Base-by-base conservation (phyloP, 2,113 vertebrate genomes). In the Trochalopteron elliotii region DNA sequence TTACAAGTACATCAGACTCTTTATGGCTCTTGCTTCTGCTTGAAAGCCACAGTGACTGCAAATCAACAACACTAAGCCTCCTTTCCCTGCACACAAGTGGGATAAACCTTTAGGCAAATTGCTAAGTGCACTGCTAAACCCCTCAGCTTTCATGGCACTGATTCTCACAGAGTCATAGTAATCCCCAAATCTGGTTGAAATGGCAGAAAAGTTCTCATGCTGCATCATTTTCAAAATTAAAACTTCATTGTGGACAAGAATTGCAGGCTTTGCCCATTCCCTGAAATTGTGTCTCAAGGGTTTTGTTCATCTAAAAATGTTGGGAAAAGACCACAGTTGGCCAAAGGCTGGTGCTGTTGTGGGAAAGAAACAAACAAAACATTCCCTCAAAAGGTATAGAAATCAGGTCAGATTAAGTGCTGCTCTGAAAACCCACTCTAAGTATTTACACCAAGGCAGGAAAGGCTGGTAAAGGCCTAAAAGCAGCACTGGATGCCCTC, bases 81-180 rank as follows among this genome's bases (percentile, higher is more conserved):
- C 90, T 89, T 75, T 89, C 75, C 83, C 92, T 86, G 74, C 75
- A 68, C 5, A 67, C 60, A 92, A 90, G 47, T 35, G 79, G 88
- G 90, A 96, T 92, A 96, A 97, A 96, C 83, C 79, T 92, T 88
- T 31, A 90, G 91, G 81, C 83, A 96, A 94, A 93, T 84, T 76
- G 69, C 69, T 89, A 87, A 94, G 87, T 67, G 55, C 60, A 78
- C 76, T 77, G 79, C 83, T 95, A 96, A 90, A 68, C 83, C 88
- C 85, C 76, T 96, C 75, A 91, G 76, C 83, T 80, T 94, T 92
- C 78, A 68, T n/a, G 64, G 64, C 86, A 81, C 42, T 63, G 85
- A 95, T 83, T 83, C 75, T 72, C 68, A 18, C 21, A 67, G 64
- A 67, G 52, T 53, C 90, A 80, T 4, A 42, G n/a, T 83, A 95